Percentiles rank a stretch among this genome's conserved stretches.
Evolutionary conservation across 2,888 invertebrate species (phyloP).

Genomic region (Melieria picta): DNA sequence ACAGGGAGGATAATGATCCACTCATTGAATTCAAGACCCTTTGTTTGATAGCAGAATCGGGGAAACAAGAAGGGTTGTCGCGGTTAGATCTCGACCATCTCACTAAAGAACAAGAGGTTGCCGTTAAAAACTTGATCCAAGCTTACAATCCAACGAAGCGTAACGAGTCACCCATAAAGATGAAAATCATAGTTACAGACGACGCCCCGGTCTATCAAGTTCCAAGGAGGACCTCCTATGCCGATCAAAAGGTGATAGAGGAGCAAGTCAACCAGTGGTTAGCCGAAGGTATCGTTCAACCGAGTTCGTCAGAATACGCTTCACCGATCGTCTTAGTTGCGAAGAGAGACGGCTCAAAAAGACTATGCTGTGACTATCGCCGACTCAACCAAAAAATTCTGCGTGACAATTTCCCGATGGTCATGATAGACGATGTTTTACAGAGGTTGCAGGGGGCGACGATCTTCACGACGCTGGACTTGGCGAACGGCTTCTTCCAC

Average conservation of each 20-base stretch:
- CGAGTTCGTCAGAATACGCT: constrained; percentile 54
- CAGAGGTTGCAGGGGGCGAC: constrained; percentile 34
- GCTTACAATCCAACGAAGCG: constrained; percentile 8
- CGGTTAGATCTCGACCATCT: neutral
- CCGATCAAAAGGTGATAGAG: constrained; percentile 39
- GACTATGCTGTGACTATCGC: constrained; percentile 35
- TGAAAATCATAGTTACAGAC: constrained; percentile 24
- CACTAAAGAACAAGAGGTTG: neutral
- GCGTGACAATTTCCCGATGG: constrained; percentile 34
- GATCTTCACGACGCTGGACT: constrained; percentile 37
- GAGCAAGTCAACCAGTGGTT: constrained; percentile 52
- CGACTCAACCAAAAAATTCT: constrained; percentile 28
- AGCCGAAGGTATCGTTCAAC: constrained; percentile 50
- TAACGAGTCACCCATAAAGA: constrained; percentile 1
- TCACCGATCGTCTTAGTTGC: constrained; percentile 38
- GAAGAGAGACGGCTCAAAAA: constrained; percentile 3
- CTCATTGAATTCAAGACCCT: neutral
- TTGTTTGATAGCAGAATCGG: neutral
- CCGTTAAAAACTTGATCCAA: neutral
- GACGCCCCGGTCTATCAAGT: constrained; percentile 18
- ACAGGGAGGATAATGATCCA: neutral
- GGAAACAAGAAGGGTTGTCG: neutral
- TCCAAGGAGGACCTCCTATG: constrained; percentile 6
- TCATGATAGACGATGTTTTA: constrained; percentile 37
- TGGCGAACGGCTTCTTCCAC: constrained; percentile 42